Percentiles rank a stretch among this genome's conserved stretches.
phyloP scores from a whole-genome alignment of 2,113 vertebrate genomes.

The Uropsilus gracilis region DNA sequence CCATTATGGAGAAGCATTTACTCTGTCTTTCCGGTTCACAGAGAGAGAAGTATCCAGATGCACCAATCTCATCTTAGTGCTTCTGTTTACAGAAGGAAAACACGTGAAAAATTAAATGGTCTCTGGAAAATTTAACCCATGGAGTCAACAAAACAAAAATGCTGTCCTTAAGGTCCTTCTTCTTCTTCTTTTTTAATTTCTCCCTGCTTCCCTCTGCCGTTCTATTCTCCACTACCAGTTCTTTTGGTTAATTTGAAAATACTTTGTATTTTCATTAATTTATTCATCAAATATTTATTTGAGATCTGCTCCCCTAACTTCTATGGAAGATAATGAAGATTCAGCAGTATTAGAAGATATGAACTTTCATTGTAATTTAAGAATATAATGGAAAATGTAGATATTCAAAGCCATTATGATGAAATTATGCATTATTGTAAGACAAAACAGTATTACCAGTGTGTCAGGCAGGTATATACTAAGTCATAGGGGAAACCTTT shows the following conservation, averaged over 20 bases:
- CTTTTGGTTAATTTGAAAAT: slow-evolving; percentile 50
- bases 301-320: not conserved
- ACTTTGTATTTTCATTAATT: slow-evolving; percentile 28
- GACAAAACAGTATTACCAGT: not conserved
- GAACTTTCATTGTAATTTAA: slow-evolving; percentile 13
- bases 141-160: not conserved
- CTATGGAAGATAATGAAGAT: not conserved
- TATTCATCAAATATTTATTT: slow-evolving; percentile 30
- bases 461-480: not conserved
- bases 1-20: slow-evolving; percentile 45
- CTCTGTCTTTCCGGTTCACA: not conserved
- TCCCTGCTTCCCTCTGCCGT: not conserved
- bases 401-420: slow-evolving; percentile 24
- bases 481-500: not conserved
- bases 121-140: slow-evolving; percentile 26
- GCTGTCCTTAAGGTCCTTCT: not conserved
- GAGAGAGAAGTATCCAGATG: slow-evolving; percentile 20
- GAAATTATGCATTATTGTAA: not conserved
- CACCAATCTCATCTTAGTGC: not conserved
- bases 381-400: not conserved
- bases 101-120: slow-evolving; percentile 23
- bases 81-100: not conserved
- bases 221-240: not conserved
- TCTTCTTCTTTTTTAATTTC: no score
- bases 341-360: not conserved